A percentile compares a stretch with the other conserved stretches of the same genome.
These are phyloP conservation scores for Bubo bubo DNA, from an alignment of 2,113 vertebrate species.

Conservation along the genomic window DNA sequence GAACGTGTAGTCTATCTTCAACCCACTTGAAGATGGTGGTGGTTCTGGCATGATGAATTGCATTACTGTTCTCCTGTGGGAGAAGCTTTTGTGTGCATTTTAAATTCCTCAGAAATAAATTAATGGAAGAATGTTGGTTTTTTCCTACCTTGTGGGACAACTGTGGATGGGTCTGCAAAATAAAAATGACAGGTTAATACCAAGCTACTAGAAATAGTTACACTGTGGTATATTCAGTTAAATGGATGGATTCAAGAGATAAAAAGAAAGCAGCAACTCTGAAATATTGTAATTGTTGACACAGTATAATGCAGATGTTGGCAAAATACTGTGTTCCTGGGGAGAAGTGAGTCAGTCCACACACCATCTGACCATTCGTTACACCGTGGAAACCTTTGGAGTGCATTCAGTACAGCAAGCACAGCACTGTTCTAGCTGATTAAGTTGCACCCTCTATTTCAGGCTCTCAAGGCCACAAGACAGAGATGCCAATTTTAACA, in stretches of 20 bases:
- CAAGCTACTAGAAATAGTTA: neutral
- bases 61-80: neutral
- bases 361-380: conserved; percentile 10
- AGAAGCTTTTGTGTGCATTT: neutral
- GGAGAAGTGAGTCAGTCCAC: conserved; percentile 37
- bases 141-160: neutral
- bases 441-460: conserved; percentile 59
- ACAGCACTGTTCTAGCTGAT: conserved; percentile 61
- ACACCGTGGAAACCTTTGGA: conserved; percentile 6
- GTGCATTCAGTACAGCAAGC: conserved; percentile 25
- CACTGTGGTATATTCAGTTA: neutral
- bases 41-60: neutral
- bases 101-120: no score
- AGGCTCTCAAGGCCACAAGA: conserved; percentile 14
- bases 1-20: neutral
- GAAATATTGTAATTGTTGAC: conserved; percentile 21
- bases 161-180: neutral
- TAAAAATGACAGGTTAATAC: neutral
- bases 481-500: conserved; percentile 53
- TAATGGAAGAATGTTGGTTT: no score
- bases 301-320: conserved; percentile 47
- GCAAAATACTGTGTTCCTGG: neutral
- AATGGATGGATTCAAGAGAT: neutral
- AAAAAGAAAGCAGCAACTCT: neutral
- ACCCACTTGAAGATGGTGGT: rapidly evolving